Percentiles rank a stretch among this genome's conserved stretches.
Conservation (phyloP, 2,113 vertebrate genomes). For the Elgaria multicarinata region DNA sequence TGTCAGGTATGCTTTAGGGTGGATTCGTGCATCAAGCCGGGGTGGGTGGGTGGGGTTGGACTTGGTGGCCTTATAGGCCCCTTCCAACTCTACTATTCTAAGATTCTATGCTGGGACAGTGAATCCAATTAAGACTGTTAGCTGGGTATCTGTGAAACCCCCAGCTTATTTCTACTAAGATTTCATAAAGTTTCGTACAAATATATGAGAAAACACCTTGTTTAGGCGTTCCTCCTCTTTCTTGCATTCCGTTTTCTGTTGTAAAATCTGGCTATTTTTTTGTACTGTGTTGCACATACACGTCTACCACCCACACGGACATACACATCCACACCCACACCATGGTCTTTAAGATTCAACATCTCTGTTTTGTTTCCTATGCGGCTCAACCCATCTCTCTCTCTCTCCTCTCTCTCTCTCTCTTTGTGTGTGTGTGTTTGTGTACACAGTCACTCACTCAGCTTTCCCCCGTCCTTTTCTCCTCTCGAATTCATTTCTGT, state of each 20-base stretch:
- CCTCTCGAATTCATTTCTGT: background rate
- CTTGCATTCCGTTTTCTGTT: conserved; percentile 13
- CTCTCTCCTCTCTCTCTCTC: background rate
- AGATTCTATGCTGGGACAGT: no score
- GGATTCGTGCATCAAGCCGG: no score
- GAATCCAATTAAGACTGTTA: no score
- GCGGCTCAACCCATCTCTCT: background rate
- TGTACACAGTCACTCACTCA: no score
- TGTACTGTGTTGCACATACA: conserved; percentile 45
- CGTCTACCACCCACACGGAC: conserved; percentile 24
- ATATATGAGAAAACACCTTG: background rate
- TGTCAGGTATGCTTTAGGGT: no score
- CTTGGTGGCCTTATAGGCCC: no score
- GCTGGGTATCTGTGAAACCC: background rate
- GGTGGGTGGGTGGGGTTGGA: no score
- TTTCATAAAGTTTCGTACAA: conserved; percentile 7
- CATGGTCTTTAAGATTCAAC: background rate
- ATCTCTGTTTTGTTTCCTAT: background rate
- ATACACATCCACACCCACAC: background rate
- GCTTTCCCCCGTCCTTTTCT: background rate
- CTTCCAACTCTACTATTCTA: no score
- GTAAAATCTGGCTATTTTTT: conserved; percentile 35
- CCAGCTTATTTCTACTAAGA: background rate
- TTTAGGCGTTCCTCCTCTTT: background rate
- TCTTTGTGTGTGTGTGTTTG: background rate